These are phyloP conservation scores for Cydia fagiglandana DNA, from an alignment of 1,140 invertebrate genomes.

Conservation along the genomic window DNA sequence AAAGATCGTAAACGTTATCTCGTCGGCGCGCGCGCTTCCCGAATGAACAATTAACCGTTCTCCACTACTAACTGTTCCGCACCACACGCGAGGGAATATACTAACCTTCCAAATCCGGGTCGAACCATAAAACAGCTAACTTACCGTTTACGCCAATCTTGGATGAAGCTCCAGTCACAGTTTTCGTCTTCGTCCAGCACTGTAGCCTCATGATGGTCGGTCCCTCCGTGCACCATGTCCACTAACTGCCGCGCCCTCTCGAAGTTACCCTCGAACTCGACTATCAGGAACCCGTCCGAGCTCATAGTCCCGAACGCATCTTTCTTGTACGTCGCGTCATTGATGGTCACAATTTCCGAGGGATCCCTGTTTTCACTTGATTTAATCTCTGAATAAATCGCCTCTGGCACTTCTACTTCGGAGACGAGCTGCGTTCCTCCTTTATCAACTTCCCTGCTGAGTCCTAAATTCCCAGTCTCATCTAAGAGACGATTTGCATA, in stretches of 20 bases:
- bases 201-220: slow-evolving; percentile 72
- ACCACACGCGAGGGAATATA: slow-evolving; percentile 38
- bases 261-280: slow-evolving; percentile 83
- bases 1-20: slow-evolving; percentile 28
- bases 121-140: slow-evolving; percentile 40
- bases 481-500: slow-evolving; percentile 70
- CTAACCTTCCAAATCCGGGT: slow-evolving; percentile 43
- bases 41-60: slow-evolving; percentile 45
- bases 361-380: slow-evolving; percentile 45
- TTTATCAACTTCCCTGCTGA: slow-evolving; percentile 62
- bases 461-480: slow-evolving; percentile 61
- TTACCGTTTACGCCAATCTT: slow-evolving; percentile 85
- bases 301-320: slow-evolving; percentile 63
- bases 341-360: slow-evolving; percentile 58
- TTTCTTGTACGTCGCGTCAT: slow-evolving; percentile 68
- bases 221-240: slow-evolving; percentile 76
- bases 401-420: slow-evolving; percentile 71
- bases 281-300: slow-evolving; percentile 81
- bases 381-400: slow-evolving; percentile 74
- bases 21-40: slow-evolving; percentile 36
- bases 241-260: slow-evolving; percentile 81
- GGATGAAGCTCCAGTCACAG: slow-evolving; percentile 86
- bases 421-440: slow-evolving; percentile 68
- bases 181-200: slow-evolving; percentile 77
- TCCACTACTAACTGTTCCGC: slow-evolving; percentile 39